A percentile compares a stretch with the other conserved stretches of the same genome.
Evolutionary conservation across 1,140 invertebrate species (phyloP).

Genomic region (Eurosta solidaginis): DNA sequence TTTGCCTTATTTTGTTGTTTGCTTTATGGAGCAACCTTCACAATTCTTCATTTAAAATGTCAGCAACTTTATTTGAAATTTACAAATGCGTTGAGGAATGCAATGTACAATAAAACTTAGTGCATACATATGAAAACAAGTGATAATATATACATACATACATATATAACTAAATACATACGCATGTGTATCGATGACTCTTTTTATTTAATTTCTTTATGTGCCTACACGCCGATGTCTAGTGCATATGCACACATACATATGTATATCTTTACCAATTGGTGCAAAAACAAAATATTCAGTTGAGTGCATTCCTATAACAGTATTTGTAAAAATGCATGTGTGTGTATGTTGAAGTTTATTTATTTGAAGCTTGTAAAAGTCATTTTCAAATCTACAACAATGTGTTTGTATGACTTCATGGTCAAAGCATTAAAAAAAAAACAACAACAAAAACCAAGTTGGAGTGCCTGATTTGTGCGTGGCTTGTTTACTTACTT

Average conservation of each 20-base stretch:
- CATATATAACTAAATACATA: not conserved
- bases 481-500: conserved; percentile 3
- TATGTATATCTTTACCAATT: too few relatives aligned
- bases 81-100: not conserved
- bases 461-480: conserved; percentile 13
- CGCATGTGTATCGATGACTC: too few relatives aligned
- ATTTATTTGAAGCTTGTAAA: too few relatives aligned
- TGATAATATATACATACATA: not conserved
- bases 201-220: too few relatives aligned
- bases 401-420: not conserved
- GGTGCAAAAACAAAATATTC: too few relatives aligned
- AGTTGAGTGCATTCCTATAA: too few relatives aligned
- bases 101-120: not conserved
- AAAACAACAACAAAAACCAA: not conserved
- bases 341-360: not conserved
- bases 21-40: not conserved
- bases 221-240: too few relatives aligned
- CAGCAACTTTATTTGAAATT: not conserved
- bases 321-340: too few relatives aligned
- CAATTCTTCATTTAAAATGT: not conserved
- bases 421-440: not conserved
- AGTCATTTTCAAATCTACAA: too few relatives aligned
- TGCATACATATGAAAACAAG: not conserved
- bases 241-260: too few relatives aligned
- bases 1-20: not conserved